These are phyloP conservation scores for Enoplosus armatus DNA, from an alignment of 2,797 vertebrate species.

Conservation along the genomic window DNA sequence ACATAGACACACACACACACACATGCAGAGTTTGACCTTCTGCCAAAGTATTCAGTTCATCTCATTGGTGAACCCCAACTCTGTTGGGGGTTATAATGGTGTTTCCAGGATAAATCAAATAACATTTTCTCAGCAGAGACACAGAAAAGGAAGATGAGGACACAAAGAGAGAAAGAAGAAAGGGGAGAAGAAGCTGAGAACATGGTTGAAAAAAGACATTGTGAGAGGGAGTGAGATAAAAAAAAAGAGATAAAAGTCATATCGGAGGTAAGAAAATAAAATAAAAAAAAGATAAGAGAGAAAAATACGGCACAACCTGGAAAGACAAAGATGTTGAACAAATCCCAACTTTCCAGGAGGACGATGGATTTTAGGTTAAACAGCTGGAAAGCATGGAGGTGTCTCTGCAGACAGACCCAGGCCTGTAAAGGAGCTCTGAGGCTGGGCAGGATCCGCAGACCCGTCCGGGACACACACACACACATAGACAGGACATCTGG, in stretches of 20 bases:
- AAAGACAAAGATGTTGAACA: conserved; percentile 15
- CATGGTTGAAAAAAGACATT: not conserved
- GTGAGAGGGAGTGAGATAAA: not conserved
- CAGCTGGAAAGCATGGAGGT: conserved; percentile 39
- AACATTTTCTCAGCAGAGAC: conserved; percentile 59
- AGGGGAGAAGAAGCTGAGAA: not conserved
- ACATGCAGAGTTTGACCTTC: conserved; percentile 30
- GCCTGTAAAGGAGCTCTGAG: conserved; percentile 32
- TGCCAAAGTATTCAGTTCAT: conserved; percentile 52
- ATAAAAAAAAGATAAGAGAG: not conserved
- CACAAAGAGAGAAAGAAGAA: not conserved
- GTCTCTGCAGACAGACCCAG: conserved; percentile 27
- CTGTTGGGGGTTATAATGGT: conserved; percentile 59
- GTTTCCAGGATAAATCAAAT: conserved; percentile 72
- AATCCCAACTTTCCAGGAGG: conserved; percentile 13
- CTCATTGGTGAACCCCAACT: conserved; percentile 39
- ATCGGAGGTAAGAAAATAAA: not conserved
- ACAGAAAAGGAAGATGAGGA: conserved; percentile 2
- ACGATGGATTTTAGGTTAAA: conserved; percentile 13
- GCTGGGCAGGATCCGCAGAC: conserved; percentile 16
- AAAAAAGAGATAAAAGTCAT: not conserved
- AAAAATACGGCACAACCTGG: not conserved
- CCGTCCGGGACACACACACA: conserved; percentile 11
- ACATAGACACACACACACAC: not conserved
- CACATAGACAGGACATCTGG: conserved; percentile 22